Evolutionary conservation across 1,140 invertebrate species (phyloP).

Genomic region (Thalassaphorura encarpata): DNA sequence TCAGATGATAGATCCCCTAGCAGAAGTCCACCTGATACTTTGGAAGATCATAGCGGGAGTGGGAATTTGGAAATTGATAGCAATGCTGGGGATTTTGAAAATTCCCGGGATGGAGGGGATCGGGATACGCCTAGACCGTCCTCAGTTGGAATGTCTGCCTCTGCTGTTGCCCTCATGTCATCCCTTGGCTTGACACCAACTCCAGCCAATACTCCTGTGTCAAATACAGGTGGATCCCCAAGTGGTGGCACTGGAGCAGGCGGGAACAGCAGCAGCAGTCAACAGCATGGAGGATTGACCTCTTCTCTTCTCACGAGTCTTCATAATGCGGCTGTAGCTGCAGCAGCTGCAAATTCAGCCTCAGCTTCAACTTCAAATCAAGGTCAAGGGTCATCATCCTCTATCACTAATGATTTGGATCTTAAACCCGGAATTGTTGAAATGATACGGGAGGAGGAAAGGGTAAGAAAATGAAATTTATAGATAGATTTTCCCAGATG

Average conservation of each 20-base stretch:
- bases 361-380: constrained; percentile 16
- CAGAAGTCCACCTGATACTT: constrained; percentile 18
- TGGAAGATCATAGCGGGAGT: constrained; percentile 24
- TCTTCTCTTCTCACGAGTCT: constrained; percentile 18
- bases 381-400: constrained; percentile 36
- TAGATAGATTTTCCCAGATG: too few relatives aligned
- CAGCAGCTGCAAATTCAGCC: constrained; percentile 17
- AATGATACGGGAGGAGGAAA: constrained; percentile 89
- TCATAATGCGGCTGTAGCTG: constrained; percentile 23
- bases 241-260: constrained; percentile 38
- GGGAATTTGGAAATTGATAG: constrained; percentile 25
- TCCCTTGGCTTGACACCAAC: too few relatives aligned
- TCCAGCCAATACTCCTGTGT: constrained; percentile 35
- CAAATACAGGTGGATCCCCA: constrained; percentile 33
- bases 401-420: constrained; percentile 65
- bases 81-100: constrained; percentile 24
- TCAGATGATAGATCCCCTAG: not conserved
- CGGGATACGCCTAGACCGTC: too few relatives aligned
- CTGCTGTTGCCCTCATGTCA: constrained; percentile 13
- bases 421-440: constrained; percentile 86
- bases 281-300: constrained; percentile 11
- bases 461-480: constrained; percentile 75
- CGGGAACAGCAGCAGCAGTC: constrained; percentile 18
- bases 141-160: too few relatives aligned
- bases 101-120: too few relatives aligned